phyloP scores from a whole-genome alignment of 2,113 vertebrate genomes.

The Burhinus oedicnemus region DNA sequence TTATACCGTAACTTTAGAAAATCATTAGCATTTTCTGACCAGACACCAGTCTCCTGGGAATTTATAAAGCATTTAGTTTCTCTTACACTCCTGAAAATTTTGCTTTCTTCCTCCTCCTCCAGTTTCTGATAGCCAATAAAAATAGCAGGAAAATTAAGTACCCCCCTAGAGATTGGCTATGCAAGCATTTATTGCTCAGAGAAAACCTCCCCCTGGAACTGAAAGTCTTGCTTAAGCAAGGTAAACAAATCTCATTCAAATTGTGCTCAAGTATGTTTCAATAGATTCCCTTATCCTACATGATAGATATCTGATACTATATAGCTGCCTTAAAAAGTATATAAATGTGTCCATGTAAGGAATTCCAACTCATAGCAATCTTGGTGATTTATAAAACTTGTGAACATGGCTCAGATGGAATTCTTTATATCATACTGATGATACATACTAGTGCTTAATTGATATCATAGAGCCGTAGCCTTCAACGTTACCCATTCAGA shows the following conservation, averaged over 20 bases:
- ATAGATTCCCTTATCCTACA: neutral
- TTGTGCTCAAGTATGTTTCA: neutral
- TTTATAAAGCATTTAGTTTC: neutral
- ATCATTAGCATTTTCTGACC: neutral
- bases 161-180: neutral
- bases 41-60: neutral
- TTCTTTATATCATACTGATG: neutral
- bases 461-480: neutral
- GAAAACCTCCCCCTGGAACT: neutral
- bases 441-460: neutral
- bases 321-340: neutral
- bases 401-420: neutral
- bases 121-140: neutral
- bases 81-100: neutral
- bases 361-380: neutral
- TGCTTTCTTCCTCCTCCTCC: neutral
- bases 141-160: neutral
- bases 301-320: neutral
- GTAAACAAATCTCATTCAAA: neutral
- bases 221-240: neutral
- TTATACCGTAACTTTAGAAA: neutral
- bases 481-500: neutral
- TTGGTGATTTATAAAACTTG: neutral
- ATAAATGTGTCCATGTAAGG: neutral
- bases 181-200: neutral